Conservation (phyloP, 2,888 invertebrate genomes). For the Dynastes tityus region DNA sequence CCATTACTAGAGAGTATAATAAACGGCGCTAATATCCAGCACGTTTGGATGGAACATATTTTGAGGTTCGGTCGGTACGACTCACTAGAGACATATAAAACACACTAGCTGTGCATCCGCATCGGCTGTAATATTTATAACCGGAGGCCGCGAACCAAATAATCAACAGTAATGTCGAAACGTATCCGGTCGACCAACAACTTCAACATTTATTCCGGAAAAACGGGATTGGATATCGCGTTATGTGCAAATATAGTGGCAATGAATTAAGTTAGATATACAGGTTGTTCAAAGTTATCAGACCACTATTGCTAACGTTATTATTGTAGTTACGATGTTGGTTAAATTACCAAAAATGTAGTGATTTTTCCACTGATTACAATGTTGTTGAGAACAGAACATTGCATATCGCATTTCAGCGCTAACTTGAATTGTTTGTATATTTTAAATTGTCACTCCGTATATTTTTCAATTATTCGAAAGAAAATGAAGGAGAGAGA, state of each 20-base stretch:
- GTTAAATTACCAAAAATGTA: too few species aligned
- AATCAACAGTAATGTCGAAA: constrained; percentile 41
- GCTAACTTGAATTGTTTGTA: too few species aligned
- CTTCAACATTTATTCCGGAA: constrained; percentile 8
- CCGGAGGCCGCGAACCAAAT: constrained; percentile 40
- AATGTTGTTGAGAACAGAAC: too few species aligned
- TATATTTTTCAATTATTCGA: too few species aligned
- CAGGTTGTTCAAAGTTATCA: too few species aligned
- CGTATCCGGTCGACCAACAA: constrained; percentile 33
- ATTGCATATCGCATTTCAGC: too few species aligned
- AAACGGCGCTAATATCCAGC: constrained; percentile 42
- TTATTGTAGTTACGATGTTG: too few species aligned
- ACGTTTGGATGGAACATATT: constrained; percentile 33
- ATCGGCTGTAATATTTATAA: constrained; percentile 56
- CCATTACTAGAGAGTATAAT: constrained; percentile 32
- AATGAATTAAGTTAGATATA: neutral
- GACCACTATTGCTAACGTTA: too few species aligned
- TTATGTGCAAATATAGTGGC: neutral
- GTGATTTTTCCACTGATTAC: too few species aligned
- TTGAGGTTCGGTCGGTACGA: constrained; percentile 50
- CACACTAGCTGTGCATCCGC: constrained; percentile 53
- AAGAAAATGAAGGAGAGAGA: too few species aligned
- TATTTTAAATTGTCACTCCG: too few species aligned
- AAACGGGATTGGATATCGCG: constrained; percentile 26
- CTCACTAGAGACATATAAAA: constrained; percentile 55